Evolutionary conservation across 1,140 invertebrate species (phyloP).

Genomic region (Drosophila elegans): DNA sequence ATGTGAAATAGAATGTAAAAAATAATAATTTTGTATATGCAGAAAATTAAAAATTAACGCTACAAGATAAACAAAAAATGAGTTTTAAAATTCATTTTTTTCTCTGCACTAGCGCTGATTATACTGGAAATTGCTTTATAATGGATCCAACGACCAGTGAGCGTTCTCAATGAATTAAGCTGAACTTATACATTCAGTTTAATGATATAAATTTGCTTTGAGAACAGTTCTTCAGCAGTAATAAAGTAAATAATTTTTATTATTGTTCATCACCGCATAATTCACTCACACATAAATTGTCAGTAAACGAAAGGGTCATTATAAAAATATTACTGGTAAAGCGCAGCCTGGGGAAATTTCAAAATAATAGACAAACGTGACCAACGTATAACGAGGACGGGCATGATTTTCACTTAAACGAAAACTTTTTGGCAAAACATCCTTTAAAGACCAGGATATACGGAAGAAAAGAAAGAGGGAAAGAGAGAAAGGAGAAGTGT

Average conservation of each 20-base stretch:
- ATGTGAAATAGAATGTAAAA: too few relatives aligned
- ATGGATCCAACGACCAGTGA: conserved; percentile 5
- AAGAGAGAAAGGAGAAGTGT: conserved; percentile 7
- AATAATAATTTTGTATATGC: too few relatives aligned
- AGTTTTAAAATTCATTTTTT: neutral
- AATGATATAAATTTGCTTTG: conserved; percentile 7
- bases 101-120: conserved; percentile 1
- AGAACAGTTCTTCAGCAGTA: conserved; percentile 3
- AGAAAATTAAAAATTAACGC: too few relatives aligned
- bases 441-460: conserved; percentile 24
- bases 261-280: conserved; percentile 55
- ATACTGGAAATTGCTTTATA: conserved; percentile 18
- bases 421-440: conserved; percentile 50
- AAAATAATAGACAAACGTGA: conserved; percentile 77
- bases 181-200: conserved; percentile 11
- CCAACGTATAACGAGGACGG: conserved; percentile 48
- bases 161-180: conserved; percentile 5
- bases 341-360: conserved; percentile 26
- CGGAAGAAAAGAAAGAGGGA: neutral
- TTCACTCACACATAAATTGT: conserved; percentile 60
- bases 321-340: conserved; percentile 73
- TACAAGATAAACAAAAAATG: neutral
- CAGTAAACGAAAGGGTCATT: conserved; percentile 54
- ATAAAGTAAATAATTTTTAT: conserved; percentile 30
- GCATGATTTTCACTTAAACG: conserved; percentile 54